A percentile compares a stretch with the other conserved stretches of the same genome.
phyloP scores from a whole-genome alignment of 2,888 invertebrate species.

The Anthoptus insignis region DNA sequence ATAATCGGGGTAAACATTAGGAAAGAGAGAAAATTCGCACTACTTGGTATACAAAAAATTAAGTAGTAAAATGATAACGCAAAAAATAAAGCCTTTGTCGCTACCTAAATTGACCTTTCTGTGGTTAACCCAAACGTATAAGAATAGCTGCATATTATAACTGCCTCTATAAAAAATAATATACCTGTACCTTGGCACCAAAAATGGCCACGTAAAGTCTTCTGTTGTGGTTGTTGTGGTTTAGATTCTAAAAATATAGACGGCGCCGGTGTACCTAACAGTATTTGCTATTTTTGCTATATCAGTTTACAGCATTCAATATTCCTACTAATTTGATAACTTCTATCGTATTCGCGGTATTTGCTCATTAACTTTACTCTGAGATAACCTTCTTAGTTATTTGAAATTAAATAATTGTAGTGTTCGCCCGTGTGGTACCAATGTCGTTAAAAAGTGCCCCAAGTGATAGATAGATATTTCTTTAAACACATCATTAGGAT shows the following conservation, averaged over 20 bases:
- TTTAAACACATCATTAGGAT: too few relatives aligned
- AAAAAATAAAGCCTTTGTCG: too few relatives aligned
- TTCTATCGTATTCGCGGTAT: not conserved
- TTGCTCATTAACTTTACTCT: not conserved
- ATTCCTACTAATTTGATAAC: constrained; percentile 2
- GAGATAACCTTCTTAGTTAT: not conserved
- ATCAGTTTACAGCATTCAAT: not conserved
- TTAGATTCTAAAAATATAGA: constrained; percentile 6
- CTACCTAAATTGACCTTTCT: too few relatives aligned
- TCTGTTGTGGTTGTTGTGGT: not conserved
- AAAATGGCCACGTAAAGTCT: not conserved
- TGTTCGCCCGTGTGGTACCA: too few relatives aligned
- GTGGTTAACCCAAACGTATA: too few relatives aligned
- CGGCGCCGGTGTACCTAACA: not conserved
- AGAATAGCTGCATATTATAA: too few relatives aligned
- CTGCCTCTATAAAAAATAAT: not conserved
- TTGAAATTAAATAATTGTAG: not conserved
- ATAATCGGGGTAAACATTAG: too few relatives aligned
- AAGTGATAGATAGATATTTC: too few relatives aligned
- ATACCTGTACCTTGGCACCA: not conserved
- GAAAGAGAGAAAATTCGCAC: too few relatives aligned
- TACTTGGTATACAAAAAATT: too few relatives aligned
- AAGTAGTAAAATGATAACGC: too few relatives aligned
- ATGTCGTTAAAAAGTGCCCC: too few relatives aligned
- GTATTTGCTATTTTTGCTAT: not conserved